These are phyloP conservation scores for Phanerotoma sp. DNA, from an alignment of 2,888 invertebrate genomes.

Conservation along the genomic window DNA sequence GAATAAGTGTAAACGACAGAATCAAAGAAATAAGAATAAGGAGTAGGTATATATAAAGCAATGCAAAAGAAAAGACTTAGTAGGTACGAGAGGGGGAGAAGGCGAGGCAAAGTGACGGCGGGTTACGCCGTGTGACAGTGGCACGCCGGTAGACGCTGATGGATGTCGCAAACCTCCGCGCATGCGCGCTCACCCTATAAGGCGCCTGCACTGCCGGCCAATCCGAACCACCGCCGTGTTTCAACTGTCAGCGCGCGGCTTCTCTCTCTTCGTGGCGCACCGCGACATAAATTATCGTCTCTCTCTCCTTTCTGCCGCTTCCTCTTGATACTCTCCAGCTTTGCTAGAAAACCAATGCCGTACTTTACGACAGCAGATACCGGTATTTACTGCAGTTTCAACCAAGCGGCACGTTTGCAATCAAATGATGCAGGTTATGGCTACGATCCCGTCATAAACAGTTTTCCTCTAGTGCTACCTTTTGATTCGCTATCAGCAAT, in stretches of 20 bases:
- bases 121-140: slow-evolving; percentile 46
- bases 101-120: slow-evolving; percentile 38
- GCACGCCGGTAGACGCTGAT: slow-evolving; percentile 51
- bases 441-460: slow-evolving; percentile 34
- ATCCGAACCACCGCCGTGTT: slow-evolving; percentile 52
- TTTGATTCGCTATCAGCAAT: slow-evolving; percentile 10
- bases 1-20: slow-evolving; percentile 21
- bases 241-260: slow-evolving; percentile 53
- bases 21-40: slow-evolving; percentile 35
- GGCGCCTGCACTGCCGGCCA: slow-evolving; percentile 49
- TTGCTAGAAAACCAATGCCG: slow-evolving; percentile 45
- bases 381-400: slow-evolving; percentile 40
- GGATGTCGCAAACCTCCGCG: slow-evolving; percentile 52
- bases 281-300: slow-evolving; percentile 53
- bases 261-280: slow-evolving; percentile 32
- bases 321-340: slow-evolving; percentile 11
- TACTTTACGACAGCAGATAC: slow-evolving; percentile 47
- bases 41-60: slow-evolving; percentile 18
- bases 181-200: slow-evolving; percentile 55
- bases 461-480: slow-evolving; percentile 30
- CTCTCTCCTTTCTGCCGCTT: slow-evolving; percentile 19
- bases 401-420: slow-evolving; percentile 36
- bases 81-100: slow-evolving; percentile 17
- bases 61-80: slow-evolving; percentile 25
- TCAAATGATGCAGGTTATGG: slow-evolving; percentile 34